Evolutionary conservation across 2,888 invertebrate species (phyloP).

Genomic region (Pachydiplax longipennis): DNA sequence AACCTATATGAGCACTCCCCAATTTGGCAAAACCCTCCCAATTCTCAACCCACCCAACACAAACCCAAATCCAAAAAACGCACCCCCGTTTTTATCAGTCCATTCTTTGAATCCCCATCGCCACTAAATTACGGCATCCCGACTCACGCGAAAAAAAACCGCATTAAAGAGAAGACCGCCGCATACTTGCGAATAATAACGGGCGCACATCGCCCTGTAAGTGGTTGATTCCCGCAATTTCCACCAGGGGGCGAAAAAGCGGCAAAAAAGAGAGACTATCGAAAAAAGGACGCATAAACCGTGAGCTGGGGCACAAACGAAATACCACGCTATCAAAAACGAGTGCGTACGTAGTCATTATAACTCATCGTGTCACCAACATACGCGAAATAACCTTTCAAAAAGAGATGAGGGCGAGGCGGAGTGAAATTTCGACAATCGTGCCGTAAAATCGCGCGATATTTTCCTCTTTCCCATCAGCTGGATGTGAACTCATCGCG

Average conservation of each 20-base stretch:
- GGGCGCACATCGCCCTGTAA: neutral
- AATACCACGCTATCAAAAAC: constrained; percentile 21
- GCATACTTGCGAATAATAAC: neutral
- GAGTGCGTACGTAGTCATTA: constrained; percentile 44
- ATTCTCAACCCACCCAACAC: no score
- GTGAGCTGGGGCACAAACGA: neutral
- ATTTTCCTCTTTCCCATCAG: neutral
- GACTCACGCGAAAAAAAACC: neutral
- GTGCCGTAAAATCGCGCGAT: constrained; percentile 12
- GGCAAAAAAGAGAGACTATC: neutral
- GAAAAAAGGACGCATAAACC: neutral
- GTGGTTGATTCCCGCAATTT: constrained; percentile 19
- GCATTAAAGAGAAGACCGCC: neutral
- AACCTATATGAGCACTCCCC: no score
- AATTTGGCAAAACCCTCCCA: no score
- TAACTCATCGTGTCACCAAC: constrained; percentile 42
- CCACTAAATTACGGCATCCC: neutral
- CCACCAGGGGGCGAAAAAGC: neutral
- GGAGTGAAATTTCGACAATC: constrained; percentile 38
- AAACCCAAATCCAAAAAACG: no score
- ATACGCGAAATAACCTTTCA: constrained; percentile 33
- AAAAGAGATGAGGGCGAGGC: constrained; percentile 18
- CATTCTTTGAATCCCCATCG: neutral
- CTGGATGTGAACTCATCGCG: neutral
- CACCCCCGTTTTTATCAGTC: no score